phyloP scores from a whole-genome alignment of 2,113 vertebrate species.

The Empidonax traillii region DNA sequence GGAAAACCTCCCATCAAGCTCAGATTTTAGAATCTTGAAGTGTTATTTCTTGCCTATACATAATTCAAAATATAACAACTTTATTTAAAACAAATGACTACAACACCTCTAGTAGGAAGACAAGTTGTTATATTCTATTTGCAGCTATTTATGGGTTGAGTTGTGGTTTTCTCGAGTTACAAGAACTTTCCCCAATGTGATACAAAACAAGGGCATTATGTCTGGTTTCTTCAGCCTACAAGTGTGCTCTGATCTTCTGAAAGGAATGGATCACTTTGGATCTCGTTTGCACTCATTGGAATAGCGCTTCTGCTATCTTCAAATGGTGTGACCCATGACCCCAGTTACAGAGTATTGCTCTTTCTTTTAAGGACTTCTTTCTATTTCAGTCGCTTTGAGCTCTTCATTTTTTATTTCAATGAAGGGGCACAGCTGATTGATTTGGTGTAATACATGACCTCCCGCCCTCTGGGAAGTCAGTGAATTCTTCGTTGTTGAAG shows the following conservation, averaged over 20 bases:
- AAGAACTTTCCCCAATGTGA: not conserved
- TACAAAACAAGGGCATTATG: not conserved
- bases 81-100: not conserved
- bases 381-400: constrained; percentile 17
- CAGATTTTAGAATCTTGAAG: not conserved
- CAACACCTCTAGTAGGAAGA: not conserved
- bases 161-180: not conserved
- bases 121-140: not conserved
- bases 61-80: not conserved
- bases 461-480: constrained; percentile 1
- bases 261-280: not conserved
- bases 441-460: constrained; percentile 37
- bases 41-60: not conserved
- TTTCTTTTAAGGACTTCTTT: constrained; percentile 20
- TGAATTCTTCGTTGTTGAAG: constrained; percentile 8
- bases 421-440: constrained; percentile 22
- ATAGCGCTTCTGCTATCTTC: not conserved
- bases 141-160: not conserved
- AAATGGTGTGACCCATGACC: not conserved
- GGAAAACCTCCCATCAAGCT: not conserved
- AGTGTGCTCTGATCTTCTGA: constrained; percentile 8
- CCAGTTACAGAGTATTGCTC: not conserved
- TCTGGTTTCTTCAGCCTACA: not conserved
- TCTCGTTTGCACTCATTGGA: not conserved
- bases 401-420: constrained; percentile 18